A percentile compares a stretch with the other conserved stretches of the same genome.
These are phyloP conservation scores for Cepaea hortensis DNA, from an alignment of 2,888 invertebrate genomes.

Conservation along the genomic window DNA sequence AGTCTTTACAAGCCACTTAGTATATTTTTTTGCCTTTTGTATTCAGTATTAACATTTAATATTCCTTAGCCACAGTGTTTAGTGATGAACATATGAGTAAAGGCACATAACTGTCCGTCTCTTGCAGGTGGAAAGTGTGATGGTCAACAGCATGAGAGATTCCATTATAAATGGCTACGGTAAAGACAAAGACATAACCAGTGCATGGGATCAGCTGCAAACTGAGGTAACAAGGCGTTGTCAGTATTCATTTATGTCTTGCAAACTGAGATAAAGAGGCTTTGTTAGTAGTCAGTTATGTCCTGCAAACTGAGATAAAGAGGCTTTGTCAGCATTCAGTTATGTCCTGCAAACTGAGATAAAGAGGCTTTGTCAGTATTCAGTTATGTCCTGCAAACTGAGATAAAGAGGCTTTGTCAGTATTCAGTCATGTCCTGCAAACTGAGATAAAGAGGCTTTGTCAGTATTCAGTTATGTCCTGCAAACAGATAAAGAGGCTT, in stretches of 20 bases:
- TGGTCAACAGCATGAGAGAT: constrained; percentile 84
- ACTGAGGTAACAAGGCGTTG: constrained; percentile 80
- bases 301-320: no score
- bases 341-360: no score
- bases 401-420: no score
- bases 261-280: no score
- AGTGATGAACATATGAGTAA: background rate
- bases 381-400: no score
- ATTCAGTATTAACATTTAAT: background rate
- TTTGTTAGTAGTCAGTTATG: no score
- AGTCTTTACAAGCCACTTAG: background rate
- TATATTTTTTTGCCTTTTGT: background rate
- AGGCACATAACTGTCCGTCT: background rate
- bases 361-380: no score
- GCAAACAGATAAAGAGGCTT: no score
- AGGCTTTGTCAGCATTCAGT: no score
- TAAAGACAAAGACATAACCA: constrained; percentile 83
- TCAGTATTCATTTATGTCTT: background rate
- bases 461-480: no score
- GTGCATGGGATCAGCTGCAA: constrained; percentile 89
- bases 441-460: no score
- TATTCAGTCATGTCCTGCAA: no score
- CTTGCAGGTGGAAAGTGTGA: constrained; percentile 79
- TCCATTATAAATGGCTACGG: constrained; percentile 87
- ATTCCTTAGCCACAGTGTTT: background rate